Conservation (phyloP, 2,113 vertebrate species). For the Paradoxurus hermaphroditus region DNA sequence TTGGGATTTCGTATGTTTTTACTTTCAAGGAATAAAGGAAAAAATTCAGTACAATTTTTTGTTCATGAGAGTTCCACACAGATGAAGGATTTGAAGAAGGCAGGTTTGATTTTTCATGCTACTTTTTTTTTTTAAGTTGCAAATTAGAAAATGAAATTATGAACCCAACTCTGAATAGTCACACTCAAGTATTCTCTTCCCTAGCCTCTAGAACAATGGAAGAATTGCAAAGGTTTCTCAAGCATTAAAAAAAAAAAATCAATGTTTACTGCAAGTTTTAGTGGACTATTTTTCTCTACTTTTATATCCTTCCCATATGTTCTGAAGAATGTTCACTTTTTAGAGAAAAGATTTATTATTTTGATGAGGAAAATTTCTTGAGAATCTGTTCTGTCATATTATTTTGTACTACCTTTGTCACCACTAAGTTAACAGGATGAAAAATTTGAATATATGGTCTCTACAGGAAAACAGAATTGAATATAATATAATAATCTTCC, state of each 20-base stretch:
- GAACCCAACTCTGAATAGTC: neutral
- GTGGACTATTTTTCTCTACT: neutral
- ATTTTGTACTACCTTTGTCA: neutral
- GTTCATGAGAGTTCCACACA: neutral
- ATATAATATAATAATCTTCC: neutral
- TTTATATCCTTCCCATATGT: neutral
- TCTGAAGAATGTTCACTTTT: neutral
- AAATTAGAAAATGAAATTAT: slow-evolving; percentile 31
- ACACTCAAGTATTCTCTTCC: neutral
- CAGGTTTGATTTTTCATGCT: neutral
- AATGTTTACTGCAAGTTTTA: slow-evolving; percentile 1
- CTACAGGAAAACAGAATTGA: neutral
- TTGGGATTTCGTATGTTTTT: neutral
- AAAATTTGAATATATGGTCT: neutral
- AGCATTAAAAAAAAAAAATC: neutral
- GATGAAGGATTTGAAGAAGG: neutral
- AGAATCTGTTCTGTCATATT: neutral
- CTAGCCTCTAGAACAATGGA: neutral
- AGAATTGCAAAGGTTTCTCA: neutral
- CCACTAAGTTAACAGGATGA: neutral
- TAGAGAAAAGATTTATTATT: neutral
- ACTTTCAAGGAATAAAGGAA: neutral
- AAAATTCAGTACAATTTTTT: neutral
- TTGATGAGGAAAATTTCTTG: neutral
- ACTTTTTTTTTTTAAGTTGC: neutral